Evolutionary conservation across 2,797 vertebrate genomes (phyloP).

Genomic region (Mormyrus proboscirostris): DNA sequence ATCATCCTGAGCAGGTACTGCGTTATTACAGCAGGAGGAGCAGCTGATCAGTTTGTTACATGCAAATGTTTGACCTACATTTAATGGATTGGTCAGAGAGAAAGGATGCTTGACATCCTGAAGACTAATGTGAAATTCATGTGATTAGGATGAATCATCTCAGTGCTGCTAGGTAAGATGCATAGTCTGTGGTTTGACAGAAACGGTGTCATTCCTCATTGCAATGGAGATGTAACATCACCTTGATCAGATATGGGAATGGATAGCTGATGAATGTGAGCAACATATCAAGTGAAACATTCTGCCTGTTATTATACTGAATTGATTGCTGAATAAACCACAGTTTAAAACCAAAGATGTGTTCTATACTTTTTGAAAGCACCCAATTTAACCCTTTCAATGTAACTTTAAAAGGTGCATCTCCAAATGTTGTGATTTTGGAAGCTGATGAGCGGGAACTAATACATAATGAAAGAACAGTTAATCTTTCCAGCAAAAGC

Average conservation of each 20-base stretch:
- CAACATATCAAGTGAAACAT: not conserved
- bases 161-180: conserved; percentile 19
- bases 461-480: not conserved
- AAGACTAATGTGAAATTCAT: conserved; percentile 40
- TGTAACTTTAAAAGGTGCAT: not conserved
- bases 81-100: conserved; percentile 41
- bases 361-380: not conserved
- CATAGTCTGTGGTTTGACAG: conserved; percentile 21
- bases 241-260: conserved; percentile 30
- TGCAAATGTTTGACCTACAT: conserved; percentile 36
- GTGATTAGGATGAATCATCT: conserved; percentile 43
- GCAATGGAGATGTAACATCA: conserved; percentile 27
- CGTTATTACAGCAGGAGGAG: conserved; percentile 15
- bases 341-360: not conserved
- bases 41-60: conserved; percentile 21
- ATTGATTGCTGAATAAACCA: not conserved
- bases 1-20: conserved; percentile 23
- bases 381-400: not conserved
- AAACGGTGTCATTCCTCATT: conserved; percentile 30
- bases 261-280: conserved; percentile 27
- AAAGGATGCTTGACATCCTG: conserved; percentile 36
- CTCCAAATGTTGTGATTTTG: not conserved
- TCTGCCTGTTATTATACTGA: not conserved
- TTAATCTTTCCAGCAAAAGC: not conserved
- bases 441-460: not conserved